phyloP scores from a whole-genome alignment of 2,113 vertebrate genomes.

The Promerops cafer region DNA sequence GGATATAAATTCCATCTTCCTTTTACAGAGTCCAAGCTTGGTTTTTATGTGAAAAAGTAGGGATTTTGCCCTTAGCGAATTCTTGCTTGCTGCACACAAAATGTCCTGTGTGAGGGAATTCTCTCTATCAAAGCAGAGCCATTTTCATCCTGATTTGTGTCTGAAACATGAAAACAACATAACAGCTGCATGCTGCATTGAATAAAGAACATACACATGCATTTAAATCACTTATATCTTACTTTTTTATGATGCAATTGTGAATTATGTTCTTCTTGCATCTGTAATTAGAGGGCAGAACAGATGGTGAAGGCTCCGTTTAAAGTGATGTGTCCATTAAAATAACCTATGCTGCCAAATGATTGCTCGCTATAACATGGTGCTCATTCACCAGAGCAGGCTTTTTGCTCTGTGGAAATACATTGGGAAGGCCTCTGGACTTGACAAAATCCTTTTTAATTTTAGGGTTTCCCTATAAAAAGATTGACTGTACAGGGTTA shows the following conservation, averaged over 20 bases:
- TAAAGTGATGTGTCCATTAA: slow-evolving; percentile 86
- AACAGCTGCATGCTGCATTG: slow-evolving; percentile 83
- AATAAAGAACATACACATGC: slow-evolving; percentile 83
- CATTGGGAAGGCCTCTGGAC: slow-evolving; percentile 62
- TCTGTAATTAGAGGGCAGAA: slow-evolving; percentile 87
- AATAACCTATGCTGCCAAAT: slow-evolving; percentile 82
- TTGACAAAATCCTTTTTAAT: slow-evolving; percentile 68
- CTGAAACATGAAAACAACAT: slow-evolving; percentile 80
- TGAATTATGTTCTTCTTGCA: slow-evolving; percentile 77
- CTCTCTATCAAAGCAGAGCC: slow-evolving; percentile 58
- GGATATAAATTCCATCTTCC: slow-evolving; percentile 4
- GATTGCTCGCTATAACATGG: slow-evolving; percentile 76
- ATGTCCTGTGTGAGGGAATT: slow-evolving; percentile 47
- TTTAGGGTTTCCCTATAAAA: slow-evolving; percentile 67
- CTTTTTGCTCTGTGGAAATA: slow-evolving; percentile 66
- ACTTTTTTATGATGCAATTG: slow-evolving; percentile 74
- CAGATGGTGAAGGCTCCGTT: slow-evolving; percentile 82
- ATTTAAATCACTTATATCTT: slow-evolving; percentile 88
- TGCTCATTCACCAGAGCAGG: slow-evolving; percentile 66
- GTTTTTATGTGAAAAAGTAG: neutral
- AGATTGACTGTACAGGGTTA: slow-evolving; percentile 28
- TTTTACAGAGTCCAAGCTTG: neutral
- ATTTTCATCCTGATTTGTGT: slow-evolving; percentile 78
- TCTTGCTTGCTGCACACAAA: slow-evolving; percentile 36
- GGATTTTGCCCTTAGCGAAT: neutral